These are phyloP conservation scores for Dicranocentrus wangi DNA, from an alignment of 2,888 invertebrate genomes.

Conservation along the genomic window DNA sequence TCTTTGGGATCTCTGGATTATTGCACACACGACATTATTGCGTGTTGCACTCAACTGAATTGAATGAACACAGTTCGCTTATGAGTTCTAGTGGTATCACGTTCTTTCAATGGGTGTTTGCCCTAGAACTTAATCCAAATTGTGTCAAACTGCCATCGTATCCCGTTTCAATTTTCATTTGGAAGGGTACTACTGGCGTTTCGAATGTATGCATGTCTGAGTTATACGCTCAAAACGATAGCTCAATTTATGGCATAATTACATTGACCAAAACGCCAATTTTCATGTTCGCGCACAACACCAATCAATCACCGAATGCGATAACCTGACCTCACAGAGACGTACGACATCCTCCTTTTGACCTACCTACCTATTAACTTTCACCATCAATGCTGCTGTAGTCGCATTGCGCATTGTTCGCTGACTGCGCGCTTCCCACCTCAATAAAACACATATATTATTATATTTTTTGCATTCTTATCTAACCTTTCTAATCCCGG, in stretches of 20 bases:
- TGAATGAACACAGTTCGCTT: slow-evolving; percentile 35
- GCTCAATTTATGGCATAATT: slow-evolving; percentile 50
- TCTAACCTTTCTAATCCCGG: not conserved
- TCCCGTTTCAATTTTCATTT: slow-evolving; percentile 15
- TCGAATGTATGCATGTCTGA: slow-evolving; percentile 61
- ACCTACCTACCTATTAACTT: slow-evolving; percentile 31
- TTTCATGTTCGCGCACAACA: slow-evolving; percentile 23
- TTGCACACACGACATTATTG: slow-evolving; percentile 4
- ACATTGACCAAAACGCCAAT: slow-evolving; percentile 57
- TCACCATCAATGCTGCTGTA: slow-evolving; percentile 6
- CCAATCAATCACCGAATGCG: too few species aligned
- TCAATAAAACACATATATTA: slow-evolving; percentile 3
- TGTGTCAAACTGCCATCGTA: slow-evolving; percentile 37
- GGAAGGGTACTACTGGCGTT: slow-evolving; percentile 49
- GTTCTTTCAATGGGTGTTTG: slow-evolving; percentile 53
- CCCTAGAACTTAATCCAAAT: slow-evolving; percentile 39
- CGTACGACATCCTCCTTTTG: slow-evolving; percentile 52
- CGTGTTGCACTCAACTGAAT: not conserved
- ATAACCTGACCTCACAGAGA: slow-evolving; percentile 35
- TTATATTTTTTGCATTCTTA: not conserved
- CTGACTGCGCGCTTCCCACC: slow-evolving; percentile 33
- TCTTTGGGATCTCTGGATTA: slow-evolving; percentile 36
- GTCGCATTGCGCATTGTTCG: slow-evolving; percentile 21
- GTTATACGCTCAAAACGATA: slow-evolving; percentile 47
- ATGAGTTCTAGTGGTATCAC: slow-evolving; percentile 46